Conservation (phyloP, 2,888 invertebrate species). For the Sesia apiformis region DNA sequence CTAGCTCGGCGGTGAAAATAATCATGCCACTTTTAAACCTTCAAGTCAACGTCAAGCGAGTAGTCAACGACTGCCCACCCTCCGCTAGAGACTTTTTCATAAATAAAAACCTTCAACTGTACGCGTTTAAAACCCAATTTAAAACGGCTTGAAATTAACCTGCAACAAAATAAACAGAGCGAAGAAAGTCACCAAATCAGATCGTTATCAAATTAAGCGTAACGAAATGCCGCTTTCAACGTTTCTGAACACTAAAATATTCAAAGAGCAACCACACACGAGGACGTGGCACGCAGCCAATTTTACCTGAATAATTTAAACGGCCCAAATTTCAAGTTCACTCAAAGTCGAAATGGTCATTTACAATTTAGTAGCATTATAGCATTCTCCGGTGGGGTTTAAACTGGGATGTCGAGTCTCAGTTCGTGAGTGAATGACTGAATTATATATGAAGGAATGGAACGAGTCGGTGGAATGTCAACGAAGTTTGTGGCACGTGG, state of each 20-base stretch:
- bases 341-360: slow-evolving; percentile 51
- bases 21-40: too few relatives aligned
- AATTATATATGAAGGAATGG: slow-evolving; percentile 29
- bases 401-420: slow-evolving; percentile 16
- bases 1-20: too few relatives aligned
- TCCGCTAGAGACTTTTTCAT: too few relatives aligned
- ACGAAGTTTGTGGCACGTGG: slow-evolving; percentile 9
- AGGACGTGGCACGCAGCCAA: slow-evolving; percentile 31
- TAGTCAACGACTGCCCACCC: too few relatives aligned
- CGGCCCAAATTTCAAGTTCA: slow-evolving; percentile 45
- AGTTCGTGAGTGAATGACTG: slow-evolving; percentile 26
- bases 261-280: slow-evolving; percentile 24
- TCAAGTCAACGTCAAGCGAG: too few relatives aligned
- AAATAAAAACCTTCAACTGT: too few relatives aligned
- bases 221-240: too few relatives aligned
- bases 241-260: slow-evolving; percentile 23
- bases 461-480: slow-evolving; percentile 9
- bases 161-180: too few relatives aligned
- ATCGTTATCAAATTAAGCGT: too few relatives aligned
- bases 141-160: too few relatives aligned
- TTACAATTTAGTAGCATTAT: slow-evolving; percentile 58
- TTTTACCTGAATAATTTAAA: slow-evolving; percentile 51
- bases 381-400: slow-evolving; percentile 29
- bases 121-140: too few relatives aligned
- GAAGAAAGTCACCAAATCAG: too few relatives aligned